Evolutionary conservation across 2,113 vertebrate genomes (phyloP), one percentile per base, ranked within the genome.

Genomic region (Cyphomyrus discorhynchus): DNA sequence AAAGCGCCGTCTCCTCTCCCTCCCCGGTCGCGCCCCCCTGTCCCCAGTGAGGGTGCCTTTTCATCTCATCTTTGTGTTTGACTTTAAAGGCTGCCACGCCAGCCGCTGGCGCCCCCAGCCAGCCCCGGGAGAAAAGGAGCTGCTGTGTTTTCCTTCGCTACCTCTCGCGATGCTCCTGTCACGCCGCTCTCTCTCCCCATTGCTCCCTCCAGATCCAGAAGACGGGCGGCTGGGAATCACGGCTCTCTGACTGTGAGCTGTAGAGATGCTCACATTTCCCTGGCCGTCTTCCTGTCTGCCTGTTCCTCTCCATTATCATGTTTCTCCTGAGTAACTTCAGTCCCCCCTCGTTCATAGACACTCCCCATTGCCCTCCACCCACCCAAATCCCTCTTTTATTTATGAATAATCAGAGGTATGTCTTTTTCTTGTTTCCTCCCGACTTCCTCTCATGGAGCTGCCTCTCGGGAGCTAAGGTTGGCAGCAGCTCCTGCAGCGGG

Each of bases 311-410:
- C 91, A 83, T 89, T 87, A 92, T n/a, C 89, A 88, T 91, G 56
- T 74, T 83, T 90, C 90, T 91, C 88, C 52, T 83, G 89, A 86
- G 91, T 88, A 88, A 83, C 58, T 80, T 88, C 24, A n/a, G 21
- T 52, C n/a, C 82, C 77, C 21, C 89, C 50, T 45, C 77, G 24
- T 77, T 74, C 80, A 10, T 46, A n/a, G 58, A 21, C 56, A 27
- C 35, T 39, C 86, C 90, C 84, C 91, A 35, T 89, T 91, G 77
- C 5, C 90, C 74, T 49, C 50, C 35, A 66, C 56, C 56, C 10
- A 6, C 8, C 0, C 86, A 58, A 66, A 42, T 89, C 91, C 90
- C 90, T 95, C 91, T 91, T 94, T 95, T 94, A 95, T 95, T 95
- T 91, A 94, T 94, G 94, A 94, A 91, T 91, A 82, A 92, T 94